phyloP scores from a whole-genome alignment of 2,113 vertebrate genomes.

The Pitta sordida region DNA sequence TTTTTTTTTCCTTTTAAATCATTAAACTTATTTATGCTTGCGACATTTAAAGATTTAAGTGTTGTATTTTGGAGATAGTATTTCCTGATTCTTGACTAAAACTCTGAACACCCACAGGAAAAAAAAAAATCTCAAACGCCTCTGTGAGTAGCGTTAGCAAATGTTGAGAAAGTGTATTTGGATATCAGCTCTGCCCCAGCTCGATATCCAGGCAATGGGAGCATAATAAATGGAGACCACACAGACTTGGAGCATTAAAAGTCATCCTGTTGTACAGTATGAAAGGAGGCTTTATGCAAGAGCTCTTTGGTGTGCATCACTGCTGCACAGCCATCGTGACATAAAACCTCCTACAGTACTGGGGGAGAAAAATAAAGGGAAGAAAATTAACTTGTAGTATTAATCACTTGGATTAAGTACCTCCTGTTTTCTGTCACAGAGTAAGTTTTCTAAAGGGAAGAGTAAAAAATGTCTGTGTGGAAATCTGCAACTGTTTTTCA shows the following conservation, averaged over 20 bases:
- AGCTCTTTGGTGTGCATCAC: not conserved
- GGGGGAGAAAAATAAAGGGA: not conserved
- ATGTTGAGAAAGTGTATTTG: not conserved
- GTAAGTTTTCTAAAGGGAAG: not conserved
- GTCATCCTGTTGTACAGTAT: not conserved
- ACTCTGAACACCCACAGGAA: not conserved
- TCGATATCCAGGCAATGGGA: not conserved
- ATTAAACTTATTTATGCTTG: not conserved
- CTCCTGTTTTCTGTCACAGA: not conserved
- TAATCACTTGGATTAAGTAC: not conserved
- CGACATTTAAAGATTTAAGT: not conserved
- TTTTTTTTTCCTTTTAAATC: not conserved
- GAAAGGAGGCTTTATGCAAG: not conserved
- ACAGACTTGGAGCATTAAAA: not conserved
- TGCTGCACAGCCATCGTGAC: not conserved
- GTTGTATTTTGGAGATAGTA: not conserved
- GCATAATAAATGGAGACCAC: conserved; percentile 11
- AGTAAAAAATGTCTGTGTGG: not conserved
- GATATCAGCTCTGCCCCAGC: not conserved
- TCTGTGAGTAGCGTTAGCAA: not conserved
- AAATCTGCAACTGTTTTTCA: not conserved
- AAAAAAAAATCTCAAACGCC: not conserved
- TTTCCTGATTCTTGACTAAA: conserved; percentile 11
- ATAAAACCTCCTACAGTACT: not conserved
- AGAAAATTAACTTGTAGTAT: not conserved